Percentiles rank a stretch among this genome's conserved stretches.
These are phyloP conservation scores for Drosophila helvetica DNA, from an alignment of 2,888 invertebrate species.

Conservation along the genomic window DNA sequence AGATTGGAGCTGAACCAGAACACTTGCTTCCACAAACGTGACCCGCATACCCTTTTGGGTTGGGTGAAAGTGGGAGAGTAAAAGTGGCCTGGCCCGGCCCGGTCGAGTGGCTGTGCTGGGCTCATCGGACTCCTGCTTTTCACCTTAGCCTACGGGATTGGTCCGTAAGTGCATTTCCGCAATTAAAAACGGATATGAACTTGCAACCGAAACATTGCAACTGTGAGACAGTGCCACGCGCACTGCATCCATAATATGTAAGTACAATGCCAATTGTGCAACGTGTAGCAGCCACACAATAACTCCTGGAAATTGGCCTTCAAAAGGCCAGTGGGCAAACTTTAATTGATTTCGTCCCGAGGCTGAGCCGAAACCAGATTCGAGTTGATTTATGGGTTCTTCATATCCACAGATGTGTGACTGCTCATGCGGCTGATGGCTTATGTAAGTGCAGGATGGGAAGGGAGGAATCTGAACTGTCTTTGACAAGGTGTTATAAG, in stretches of 20 bases:
- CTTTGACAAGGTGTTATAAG: background rate
- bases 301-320: constrained; percentile 6
- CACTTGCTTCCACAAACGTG: constrained; percentile 74
- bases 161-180: constrained; percentile 64
- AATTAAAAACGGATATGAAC: constrained; percentile 72
- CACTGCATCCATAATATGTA: constrained; percentile 18
- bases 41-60: constrained; percentile 44
- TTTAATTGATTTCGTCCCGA: constrained; percentile 40
- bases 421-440: background rate
- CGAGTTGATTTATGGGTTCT: constrained; percentile 1
- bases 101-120: background rate
- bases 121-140: constrained; percentile 3
- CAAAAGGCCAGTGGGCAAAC: constrained; percentile 1
- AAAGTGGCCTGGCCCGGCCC: background rate
- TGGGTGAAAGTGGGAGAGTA: background rate
- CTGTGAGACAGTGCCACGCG: background rate
- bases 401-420: background rate
- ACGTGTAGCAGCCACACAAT: constrained; percentile 42
- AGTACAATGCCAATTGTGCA: constrained; percentile 27
- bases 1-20: constrained; percentile 20
- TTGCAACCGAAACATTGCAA: constrained; percentile 36
- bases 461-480: background rate
- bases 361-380: constrained; percentile 31
- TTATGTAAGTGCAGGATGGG: constrained; percentile 3
- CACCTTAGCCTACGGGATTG: constrained; percentile 18